Evolutionary conservation across 2,113 vertebrate species (phyloP), one percentile per base, ranked within the genome.

Genomic region (Casuarius casuarius): DNA sequence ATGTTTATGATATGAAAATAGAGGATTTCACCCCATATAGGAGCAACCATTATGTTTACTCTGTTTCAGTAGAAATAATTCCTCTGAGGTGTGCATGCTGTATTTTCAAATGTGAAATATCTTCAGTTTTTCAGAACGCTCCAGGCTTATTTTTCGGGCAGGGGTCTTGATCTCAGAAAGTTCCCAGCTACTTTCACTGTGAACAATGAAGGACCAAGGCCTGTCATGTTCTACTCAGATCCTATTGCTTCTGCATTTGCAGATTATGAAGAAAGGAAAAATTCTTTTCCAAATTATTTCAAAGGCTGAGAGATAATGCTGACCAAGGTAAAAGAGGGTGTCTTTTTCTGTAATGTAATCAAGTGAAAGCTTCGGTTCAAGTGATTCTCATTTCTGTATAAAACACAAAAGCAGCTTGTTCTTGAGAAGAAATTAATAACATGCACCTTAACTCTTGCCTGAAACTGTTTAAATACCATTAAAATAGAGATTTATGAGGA

Each of bases 71-170:
- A 77, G 35, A 52, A 91, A 52, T 84, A 65, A 68, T 31, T 15
- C 11, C 18, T 67, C 46, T 89, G 22, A 4, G 4, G 8, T 4
- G 21, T 20, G 38, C 38, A 7, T 46, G 12, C 72, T 78, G 16
- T 68, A 1, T 81, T 95, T 83, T 96, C 18, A 94, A 46, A 15
- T 42, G 5, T 52, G 26, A 20, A 8, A 68, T 97, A 16, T 95
- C 72, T 92, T 95, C 91, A 98, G 98, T 98, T 98, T 98, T 98
- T 98, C 96, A 98, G 98, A 96, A 98, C 94, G 0, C 98, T 98
- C 77, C 97, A 98, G 87, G 97, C 96, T 84, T 98, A 98, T 96
- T 97, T 98, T 94, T 98, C 86, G 33, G 95, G 97, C 89, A 97
- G 97, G 92, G 98, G 97, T 15, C 92, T 98, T 58, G 97, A 98